phyloP scores from a whole-genome alignment of 2,888 invertebrate species.

The Calameuta filiformis region DNA sequence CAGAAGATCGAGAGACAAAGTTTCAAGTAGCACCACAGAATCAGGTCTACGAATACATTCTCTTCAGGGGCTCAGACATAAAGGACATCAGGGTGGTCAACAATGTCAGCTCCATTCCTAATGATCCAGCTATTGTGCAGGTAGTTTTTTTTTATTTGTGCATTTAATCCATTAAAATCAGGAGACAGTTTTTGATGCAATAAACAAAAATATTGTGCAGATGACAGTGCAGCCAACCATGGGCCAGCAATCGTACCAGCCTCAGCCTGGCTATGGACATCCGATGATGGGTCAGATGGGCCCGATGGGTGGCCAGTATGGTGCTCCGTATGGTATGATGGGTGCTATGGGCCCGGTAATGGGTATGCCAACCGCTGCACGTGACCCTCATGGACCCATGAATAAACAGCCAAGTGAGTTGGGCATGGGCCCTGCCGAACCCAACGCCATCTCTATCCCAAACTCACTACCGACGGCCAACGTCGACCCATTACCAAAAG shows the following conservation, averaged over 20 bases:
- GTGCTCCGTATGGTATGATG: constrained; percentile 68
- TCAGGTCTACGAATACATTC: constrained; percentile 98
- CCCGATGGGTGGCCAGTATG: constrained; percentile 68
- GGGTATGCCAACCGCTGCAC: constrained; percentile 59
- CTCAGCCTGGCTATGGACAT: constrained; percentile 78
- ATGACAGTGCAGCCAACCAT: constrained; percentile 82
- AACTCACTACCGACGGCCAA: constrained; percentile 60
- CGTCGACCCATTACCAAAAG: constrained; percentile 63
- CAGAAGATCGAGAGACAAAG: constrained; percentile 96
- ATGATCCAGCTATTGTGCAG: constrained; percentile 98
- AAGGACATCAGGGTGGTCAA: constrained; percentile 98
- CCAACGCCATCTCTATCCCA: constrained; percentile 59
- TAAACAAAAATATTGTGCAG: constrained; percentile 63
- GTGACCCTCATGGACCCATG: constrained; percentile 64
- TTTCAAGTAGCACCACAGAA: constrained; percentile 96
- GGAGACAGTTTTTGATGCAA: neutral
- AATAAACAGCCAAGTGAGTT: constrained; percentile 77
- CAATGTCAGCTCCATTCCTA: constrained; percentile 85
- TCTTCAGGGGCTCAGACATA: constrained; percentile 98
- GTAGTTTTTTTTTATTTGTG: constrained; percentile 57
- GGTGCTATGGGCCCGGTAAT: constrained; percentile 69
- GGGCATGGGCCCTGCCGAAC: constrained; percentile 68
- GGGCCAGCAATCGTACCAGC: constrained; percentile 72
- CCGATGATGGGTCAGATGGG: constrained; percentile 76
- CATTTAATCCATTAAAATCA: neutral